A percentile compares a stretch with the other conserved stretches of the same genome.
These are phyloP conservation scores for Octopus sinensis DNA, from an alignment of 1,140 invertebrate species.

Conservation along the genomic window DNA sequence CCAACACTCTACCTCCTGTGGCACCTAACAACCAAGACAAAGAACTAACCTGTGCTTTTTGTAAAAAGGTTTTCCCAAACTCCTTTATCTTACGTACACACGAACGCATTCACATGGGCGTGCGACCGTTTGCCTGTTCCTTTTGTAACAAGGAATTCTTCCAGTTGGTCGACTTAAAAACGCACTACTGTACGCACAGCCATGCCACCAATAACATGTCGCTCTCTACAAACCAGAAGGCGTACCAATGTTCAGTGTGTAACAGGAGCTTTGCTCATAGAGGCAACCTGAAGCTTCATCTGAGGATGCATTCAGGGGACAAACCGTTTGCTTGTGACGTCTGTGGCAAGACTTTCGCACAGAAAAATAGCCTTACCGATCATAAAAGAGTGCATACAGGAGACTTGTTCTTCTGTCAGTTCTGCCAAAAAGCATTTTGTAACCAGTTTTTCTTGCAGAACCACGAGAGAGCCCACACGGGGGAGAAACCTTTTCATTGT, in stretches of 20 bases:
- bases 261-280: constrained; percentile 22
- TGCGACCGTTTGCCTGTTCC: neutral
- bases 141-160: constrained; percentile 8
- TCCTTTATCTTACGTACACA: neutral
- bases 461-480: constrained; percentile 24
- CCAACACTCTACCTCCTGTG: neutral
- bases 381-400: constrained; percentile 6
- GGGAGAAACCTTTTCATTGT: constrained; percentile 24
- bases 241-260: constrained; percentile 78
- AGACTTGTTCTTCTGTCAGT: constrained; percentile 75
- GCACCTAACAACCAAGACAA: neutral
- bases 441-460: constrained; percentile 45
- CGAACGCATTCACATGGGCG: neutral
- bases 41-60: neutral
- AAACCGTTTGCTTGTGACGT: constrained; percentile 85
- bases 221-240: constrained; percentile 44
- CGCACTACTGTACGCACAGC: neutral
- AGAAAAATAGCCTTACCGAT: neutral
- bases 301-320: constrained; percentile 93
- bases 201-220: constrained; percentile 18
- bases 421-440: constrained; percentile 81
- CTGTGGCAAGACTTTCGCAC: constrained; percentile 21
- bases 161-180: neutral
- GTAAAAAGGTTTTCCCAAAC: neutral
- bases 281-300: constrained; percentile 64